Percentiles rank a stretch among this genome's conserved stretches.
Evolutionary conservation across 1,140 invertebrate species (phyloP).

Genomic region (Diprion similis): DNA sequence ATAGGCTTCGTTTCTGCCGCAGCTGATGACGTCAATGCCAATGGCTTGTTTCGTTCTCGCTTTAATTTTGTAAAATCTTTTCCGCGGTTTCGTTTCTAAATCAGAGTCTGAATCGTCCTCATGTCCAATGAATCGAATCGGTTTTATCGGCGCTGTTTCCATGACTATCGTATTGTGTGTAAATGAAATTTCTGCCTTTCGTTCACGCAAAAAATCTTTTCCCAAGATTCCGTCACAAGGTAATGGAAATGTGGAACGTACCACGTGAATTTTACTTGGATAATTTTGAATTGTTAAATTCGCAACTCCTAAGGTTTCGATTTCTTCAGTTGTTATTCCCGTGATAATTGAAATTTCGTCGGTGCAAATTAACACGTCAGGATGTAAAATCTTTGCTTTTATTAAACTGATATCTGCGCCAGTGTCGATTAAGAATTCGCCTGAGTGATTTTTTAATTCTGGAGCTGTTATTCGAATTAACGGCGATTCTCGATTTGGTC

Average conservation of each 20-base stretch:
- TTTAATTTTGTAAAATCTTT: neutral
- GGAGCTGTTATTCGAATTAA: neutral
- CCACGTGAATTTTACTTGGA: neutral
- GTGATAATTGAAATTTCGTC: no score
- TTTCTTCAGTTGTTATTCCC: neutral
- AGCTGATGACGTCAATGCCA: neutral
- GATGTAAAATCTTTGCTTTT: no score
- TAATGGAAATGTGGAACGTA: neutral
- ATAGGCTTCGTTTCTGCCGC: slow-evolving; percentile 1
- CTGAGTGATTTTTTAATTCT: no score
- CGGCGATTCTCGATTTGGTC: neutral
- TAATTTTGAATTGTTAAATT: neutral
- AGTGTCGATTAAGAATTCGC: no score
- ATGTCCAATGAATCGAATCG: no score
- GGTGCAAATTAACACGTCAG: no score
- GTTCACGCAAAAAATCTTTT: neutral
- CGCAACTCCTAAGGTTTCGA: neutral
- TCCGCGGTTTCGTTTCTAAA: neutral
- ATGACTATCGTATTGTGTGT: neutral
- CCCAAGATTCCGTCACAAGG: neutral
- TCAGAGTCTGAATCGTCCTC: neutral
- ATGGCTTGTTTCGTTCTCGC: neutral
- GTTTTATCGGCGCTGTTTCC: neutral
- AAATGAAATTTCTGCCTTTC: neutral
- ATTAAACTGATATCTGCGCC: no score